Base-by-base conservation (phyloP, 2,113 vertebrate species). In the Oreochromis spilurus region DNA sequence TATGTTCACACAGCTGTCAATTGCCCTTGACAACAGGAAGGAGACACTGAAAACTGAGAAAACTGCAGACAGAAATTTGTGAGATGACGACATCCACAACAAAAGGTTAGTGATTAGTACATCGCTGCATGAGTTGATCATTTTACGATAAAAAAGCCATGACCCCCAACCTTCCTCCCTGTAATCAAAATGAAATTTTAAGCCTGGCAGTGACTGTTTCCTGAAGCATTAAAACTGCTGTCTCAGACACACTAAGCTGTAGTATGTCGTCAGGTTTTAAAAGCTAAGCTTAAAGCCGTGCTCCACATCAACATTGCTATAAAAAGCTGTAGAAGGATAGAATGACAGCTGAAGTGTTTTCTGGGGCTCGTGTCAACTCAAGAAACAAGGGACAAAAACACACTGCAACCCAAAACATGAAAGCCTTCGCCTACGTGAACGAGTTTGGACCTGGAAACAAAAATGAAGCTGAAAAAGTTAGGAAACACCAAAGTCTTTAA, bases 331-430 rank as follows among this genome's bases (percentile, higher is more conserved):
- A 13, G 72, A 13, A 34, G 72, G 45, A 2, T 19, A 77, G 45
- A 77, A 52, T 77, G 45, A 50, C 72, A 34, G 29, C 72, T 52
- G 72, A 77, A n/a, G 3, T 5, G 10, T 48, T 43, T 50, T 77
- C 43, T 50, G 70, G 43, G 70, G 6, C 26, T 77, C 1, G 1
- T 77, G 72, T 34, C 72, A 34, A 34, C 45, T n/a, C 43, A 52
- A 77, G 52, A 50, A 77, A 13, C 26, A 77, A 77, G 45, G 45
- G 45, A 77, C 45, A 34, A 77, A 52, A 50, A 36, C 48, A 19
- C 43, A 77, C 16, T 52, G 16, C 45, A 34, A 50, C 26, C 48
- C 72, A 77, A 77, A 77, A 77, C 26, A 77, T 9, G 72, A 34
- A 31, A 0, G 72, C 26, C 70, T 1, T 31, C 8, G 72, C 26